phyloP scores from a whole-genome alignment of 2,113 vertebrate genomes.

The Cygnus atratus region DNA sequence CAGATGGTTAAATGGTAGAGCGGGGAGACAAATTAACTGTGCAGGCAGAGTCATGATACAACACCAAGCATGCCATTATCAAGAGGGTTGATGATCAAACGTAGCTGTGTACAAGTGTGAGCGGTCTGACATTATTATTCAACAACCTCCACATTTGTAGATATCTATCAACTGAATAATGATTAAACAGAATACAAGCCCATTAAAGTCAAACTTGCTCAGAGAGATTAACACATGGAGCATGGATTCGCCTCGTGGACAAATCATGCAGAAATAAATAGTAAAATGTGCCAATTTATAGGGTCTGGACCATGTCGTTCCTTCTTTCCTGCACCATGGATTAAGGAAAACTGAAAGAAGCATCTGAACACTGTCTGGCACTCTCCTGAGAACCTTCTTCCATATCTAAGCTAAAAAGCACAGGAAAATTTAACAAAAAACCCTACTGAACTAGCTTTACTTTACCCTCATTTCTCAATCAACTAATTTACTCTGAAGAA shows the following conservation, averaged over 20 bases:
- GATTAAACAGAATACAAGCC: background rate
- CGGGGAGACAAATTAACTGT: background rate
- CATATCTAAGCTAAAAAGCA: background rate
- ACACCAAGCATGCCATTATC: background rate
- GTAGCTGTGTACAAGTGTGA: background rate
- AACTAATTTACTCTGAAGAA: background rate
- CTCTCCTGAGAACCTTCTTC: background rate
- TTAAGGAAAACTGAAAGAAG: background rate
- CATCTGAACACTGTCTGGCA: background rate
- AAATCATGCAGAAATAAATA: slow-evolving; percentile 3
- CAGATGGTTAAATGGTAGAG: background rate
- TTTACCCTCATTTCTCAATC: background rate
- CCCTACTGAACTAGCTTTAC: background rate
- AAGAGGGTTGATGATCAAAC: background rate
- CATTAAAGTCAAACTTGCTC: slow-evolving; percentile 11
- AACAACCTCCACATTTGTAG: background rate
- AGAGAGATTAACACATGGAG: background rate
- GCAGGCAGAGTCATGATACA: background rate
- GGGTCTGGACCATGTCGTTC: background rate
- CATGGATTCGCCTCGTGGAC: background rate
- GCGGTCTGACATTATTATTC: background rate
- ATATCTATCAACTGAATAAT: background rate
- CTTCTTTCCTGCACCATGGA: background rate
- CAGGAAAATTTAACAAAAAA: background rate
- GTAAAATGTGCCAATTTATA: background rate